Evolutionary conservation across 2,113 vertebrate species (phyloP), one percentile per base, ranked within the genome.

Genomic region (Speoplatyrhinus poulsoni): DNA sequence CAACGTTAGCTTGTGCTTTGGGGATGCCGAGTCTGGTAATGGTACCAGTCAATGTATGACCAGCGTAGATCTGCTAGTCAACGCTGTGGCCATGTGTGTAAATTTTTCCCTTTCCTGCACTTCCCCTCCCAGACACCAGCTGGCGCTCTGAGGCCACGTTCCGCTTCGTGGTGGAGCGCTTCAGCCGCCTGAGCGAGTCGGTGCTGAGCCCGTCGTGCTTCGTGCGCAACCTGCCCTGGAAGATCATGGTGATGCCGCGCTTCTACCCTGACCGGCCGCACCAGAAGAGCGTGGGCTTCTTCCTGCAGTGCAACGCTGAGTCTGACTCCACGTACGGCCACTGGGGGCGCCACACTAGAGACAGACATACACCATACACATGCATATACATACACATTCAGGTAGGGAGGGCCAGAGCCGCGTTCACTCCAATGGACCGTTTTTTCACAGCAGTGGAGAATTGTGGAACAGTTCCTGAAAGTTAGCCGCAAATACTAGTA

Each of bases 211-310:
- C 97, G 32, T 95, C 98, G 50, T 99, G 96, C 92, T 99, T 98
- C 63, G 96, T 99, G 26, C 93, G 97, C 68, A 99, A 99, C 85
- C 93, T 99, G 69, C 97, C 98, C 0, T 99, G 97, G 97, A 99
- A 99, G 94, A 99, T 99, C 77, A 99, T 99, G 97, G 98, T 99
- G 82, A 99, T 99, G 97, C 98, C 98, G 0, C 95, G 97, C 19
- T 97, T 98, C 88, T 98, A 99, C 81, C 96, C 97, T 0, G 98
- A 98, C 91, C 92, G 97, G 84, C 97, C 98, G 13, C 95, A 98
- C 91, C 97, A 99, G 89, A 99, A 99, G 90, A 98, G 97, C 0
- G 96, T 99, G 65, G 98, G 98, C 83, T 98, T 99, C 92, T 99
- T 99, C 88, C 94, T 99, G 72, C 98, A 99, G 72, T 99, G 98